Evolutionary conservation across 2,113 vertebrate genomes (phyloP).

Genomic region (Oreamnos americanus): DNA sequence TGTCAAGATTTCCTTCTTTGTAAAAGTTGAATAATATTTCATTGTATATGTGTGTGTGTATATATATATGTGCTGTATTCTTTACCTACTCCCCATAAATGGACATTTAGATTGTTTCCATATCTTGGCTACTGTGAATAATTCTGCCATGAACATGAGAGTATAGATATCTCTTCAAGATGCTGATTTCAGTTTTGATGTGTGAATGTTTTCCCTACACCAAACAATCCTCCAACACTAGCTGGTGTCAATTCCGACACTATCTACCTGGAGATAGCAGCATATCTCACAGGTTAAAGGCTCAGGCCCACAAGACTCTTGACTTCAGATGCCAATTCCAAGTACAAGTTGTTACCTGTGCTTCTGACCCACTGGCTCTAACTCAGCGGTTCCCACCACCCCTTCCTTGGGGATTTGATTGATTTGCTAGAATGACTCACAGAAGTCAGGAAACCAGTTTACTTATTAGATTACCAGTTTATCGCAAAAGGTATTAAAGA

Average conservation of each 20-base stretch:
- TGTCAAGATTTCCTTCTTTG: background rate
- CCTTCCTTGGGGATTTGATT: background rate
- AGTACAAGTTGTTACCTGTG: background rate
- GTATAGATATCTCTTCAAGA: background rate
- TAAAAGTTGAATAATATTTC: background rate
- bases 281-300: background rate
- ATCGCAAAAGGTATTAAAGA: background rate
- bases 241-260: background rate
- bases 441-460: background rate
- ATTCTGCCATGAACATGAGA: background rate
- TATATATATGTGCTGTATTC: background rate
- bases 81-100: background rate
- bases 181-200: background rate
- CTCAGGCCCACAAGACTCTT: background rate
- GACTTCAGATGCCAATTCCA: background rate
- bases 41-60: too few relatives aligned
- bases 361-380: background rate
- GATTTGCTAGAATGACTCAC: background rate
- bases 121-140: background rate
- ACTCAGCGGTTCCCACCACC: background rate
- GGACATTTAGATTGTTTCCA: background rate
- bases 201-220: background rate
- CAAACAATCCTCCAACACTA: background rate
- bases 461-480: background rate
- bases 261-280: background rate